These are phyloP conservation scores for Phasia obesa DNA, from an alignment of 2,888 invertebrate species.

Conservation along the genomic window DNA sequence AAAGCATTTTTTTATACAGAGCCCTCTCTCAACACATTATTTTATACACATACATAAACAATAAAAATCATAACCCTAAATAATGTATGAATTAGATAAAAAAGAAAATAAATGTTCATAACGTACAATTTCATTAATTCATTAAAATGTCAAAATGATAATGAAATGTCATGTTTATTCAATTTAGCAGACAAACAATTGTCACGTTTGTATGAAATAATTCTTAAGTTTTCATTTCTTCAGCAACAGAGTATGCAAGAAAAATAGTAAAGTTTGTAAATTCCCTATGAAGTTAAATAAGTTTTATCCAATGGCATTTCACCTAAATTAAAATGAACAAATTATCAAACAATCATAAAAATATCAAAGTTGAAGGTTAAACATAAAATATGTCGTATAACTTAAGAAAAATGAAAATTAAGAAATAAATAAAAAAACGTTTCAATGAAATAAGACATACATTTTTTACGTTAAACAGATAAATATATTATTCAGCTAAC, in stretches of 20 bases:
- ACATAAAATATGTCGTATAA: neutral
- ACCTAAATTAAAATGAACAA: slow-evolving; percentile 23
- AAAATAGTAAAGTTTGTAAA: neutral
- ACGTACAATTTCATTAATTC: slow-evolving; percentile 70
- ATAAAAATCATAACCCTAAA: slow-evolving; percentile 7
- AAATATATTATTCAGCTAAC: no score
- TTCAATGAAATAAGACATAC: no score
- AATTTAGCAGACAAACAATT: slow-evolving; percentile 67
- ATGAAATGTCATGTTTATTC: slow-evolving; percentile 69
- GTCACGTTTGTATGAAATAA: slow-evolving; percentile 59
- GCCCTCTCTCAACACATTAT: neutral
- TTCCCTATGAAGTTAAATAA: slow-evolving; percentile 24
- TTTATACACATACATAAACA: neutral
- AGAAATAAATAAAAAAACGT: no score
- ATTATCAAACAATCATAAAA: slow-evolving; percentile 22
- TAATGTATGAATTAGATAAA: slow-evolving; percentile 15
- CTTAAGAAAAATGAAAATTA: neutral
- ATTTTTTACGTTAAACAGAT: no score
- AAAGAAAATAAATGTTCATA: slow-evolving; percentile 39
- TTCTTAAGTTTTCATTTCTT: slow-evolving; percentile 33
- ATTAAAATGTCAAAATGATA: slow-evolving; percentile 71
- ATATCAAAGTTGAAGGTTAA: slow-evolving; percentile 37
- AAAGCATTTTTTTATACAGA: neutral
- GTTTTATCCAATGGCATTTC: slow-evolving; percentile 27
- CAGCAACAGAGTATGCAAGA: slow-evolving; percentile 2